Percentiles rank a stretch among this genome's conserved stretches.
Evolutionary conservation across 2,113 vertebrate species (phyloP).

Genomic region (Oceanodroma tethys): DNA sequence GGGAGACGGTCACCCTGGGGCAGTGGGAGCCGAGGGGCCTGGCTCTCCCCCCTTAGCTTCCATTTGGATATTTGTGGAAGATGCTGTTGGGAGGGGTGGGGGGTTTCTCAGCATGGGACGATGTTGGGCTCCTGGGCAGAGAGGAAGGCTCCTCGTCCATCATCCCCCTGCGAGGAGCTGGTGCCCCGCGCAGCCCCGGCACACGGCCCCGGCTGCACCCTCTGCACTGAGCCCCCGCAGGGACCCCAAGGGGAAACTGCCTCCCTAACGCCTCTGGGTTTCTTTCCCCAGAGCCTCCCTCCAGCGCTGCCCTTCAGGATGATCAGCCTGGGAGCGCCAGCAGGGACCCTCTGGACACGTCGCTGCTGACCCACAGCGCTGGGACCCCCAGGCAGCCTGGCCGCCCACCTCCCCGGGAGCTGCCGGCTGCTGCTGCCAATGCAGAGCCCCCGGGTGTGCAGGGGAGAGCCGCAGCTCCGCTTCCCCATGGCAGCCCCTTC

Average conservation of each 20-base stretch:
- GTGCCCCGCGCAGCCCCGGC: fast-evolving
- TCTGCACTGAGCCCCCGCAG: fast-evolving
- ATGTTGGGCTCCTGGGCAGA: neutral
- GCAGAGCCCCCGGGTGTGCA: neutral
- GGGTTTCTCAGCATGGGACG: neutral
- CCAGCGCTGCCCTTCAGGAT: neutral
- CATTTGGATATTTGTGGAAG: neutral
- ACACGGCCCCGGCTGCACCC: fast-evolving
- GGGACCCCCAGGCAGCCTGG: neutral
- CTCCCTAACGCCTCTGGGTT: neutral
- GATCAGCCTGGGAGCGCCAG: fast-evolving
- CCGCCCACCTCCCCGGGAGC: neutral
- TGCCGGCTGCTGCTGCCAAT: neutral
- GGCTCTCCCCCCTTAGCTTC: neutral
- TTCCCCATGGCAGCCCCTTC: neutral
- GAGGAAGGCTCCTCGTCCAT: neutral
- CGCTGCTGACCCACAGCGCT: neutral
- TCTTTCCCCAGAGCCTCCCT: constrained; percentile 8
- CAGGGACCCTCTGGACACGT: fast-evolving
- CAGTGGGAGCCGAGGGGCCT: fast-evolving
- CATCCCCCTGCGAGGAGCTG: neutral
- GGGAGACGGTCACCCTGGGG: fast-evolving
- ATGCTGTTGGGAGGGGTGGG: neutral
- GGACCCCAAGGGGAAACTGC: neutral
- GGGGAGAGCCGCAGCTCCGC: neutral